A percentile compares a stretch with the other conserved stretches of the same genome.
These are phyloP conservation scores for Amphipyra berbera DNA, from an alignment of 2,888 invertebrate species.

Conservation along the genomic window DNA sequence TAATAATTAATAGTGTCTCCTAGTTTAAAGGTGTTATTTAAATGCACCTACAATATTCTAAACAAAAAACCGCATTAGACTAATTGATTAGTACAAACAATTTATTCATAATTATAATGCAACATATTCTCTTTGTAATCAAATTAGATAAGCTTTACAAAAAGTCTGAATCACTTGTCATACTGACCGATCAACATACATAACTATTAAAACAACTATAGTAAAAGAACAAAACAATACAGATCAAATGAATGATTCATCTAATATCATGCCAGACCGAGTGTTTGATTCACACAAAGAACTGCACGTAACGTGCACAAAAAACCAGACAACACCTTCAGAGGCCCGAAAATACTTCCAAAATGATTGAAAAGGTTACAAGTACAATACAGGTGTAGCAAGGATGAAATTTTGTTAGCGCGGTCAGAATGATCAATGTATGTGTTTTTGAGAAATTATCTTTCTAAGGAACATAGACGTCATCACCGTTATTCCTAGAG, in stretches of 20 bases:
- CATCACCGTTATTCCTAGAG: no score
- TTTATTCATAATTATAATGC: slow-evolving; percentile 22
- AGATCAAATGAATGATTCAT: slow-evolving; percentile 73
- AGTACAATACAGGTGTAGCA: slow-evolving; percentile 18
- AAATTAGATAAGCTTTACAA: slow-evolving; percentile 34
- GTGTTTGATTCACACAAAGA: slow-evolving; percentile 68
- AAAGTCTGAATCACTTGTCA: slow-evolving; percentile 28
- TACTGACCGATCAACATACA: slow-evolving; percentile 12
- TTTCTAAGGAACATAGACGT: no score
- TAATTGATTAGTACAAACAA: slow-evolving; percentile 29
- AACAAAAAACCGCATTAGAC: slow-evolving; percentile 23
- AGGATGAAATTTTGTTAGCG: slow-evolving; percentile 1
- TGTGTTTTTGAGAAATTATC: no score
- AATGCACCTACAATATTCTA: background rate
- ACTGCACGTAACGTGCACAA: slow-evolving; percentile 67
- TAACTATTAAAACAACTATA: slow-evolving; percentile 15
- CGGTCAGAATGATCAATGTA: slow-evolving; percentile 10
- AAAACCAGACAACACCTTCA: slow-evolving; percentile 70
- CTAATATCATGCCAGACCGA: slow-evolving; percentile 68
- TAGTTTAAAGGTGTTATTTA: no score
- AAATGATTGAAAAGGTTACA: slow-evolving; percentile 24
- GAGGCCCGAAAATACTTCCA: slow-evolving; percentile 65
- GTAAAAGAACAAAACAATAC: slow-evolving; percentile 50
- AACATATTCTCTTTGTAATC: slow-evolving; percentile 33
- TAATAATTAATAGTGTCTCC: no score